These are phyloP conservation scores for Motacilla alba DNA, from an alignment of 2,113 vertebrate genomes.

Conservation along the genomic window DNA sequence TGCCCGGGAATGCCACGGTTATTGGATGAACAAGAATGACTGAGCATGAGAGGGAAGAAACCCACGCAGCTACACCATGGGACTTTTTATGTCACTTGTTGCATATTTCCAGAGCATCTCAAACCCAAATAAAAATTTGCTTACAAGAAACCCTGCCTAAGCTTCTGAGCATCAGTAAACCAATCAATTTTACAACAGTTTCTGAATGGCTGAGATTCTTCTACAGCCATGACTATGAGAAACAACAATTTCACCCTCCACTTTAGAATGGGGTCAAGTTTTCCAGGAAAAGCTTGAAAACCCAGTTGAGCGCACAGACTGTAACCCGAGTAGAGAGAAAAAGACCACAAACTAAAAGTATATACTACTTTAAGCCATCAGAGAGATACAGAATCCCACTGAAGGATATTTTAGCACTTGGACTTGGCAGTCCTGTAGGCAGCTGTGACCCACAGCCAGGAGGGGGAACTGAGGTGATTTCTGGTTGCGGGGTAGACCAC, in stretches of 20 bases:
- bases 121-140: background rate
- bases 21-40: background rate
- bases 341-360: background rate
- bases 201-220: background rate
- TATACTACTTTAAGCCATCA: background rate
- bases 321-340: background rate
- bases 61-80: background rate
- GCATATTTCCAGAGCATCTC: background rate
- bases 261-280: background rate
- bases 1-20: background rate
- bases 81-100: background rate
- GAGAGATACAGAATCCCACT: background rate
- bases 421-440: background rate
- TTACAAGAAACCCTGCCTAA: background rate
- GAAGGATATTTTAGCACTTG: background rate
- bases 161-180: background rate
- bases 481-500: rapidly evolving
- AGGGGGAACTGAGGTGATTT: background rate
- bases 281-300: background rate
- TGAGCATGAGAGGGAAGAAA: background rate
- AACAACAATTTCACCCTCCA: background rate
- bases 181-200: background rate
- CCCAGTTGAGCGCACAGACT: background rate
- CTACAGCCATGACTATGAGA: background rate
- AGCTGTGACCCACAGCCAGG: background rate